These are phyloP conservation scores for Boleophthalmus pectinirostris DNA, from an alignment of 2,113 vertebrate species.

Conservation along the genomic window DNA sequence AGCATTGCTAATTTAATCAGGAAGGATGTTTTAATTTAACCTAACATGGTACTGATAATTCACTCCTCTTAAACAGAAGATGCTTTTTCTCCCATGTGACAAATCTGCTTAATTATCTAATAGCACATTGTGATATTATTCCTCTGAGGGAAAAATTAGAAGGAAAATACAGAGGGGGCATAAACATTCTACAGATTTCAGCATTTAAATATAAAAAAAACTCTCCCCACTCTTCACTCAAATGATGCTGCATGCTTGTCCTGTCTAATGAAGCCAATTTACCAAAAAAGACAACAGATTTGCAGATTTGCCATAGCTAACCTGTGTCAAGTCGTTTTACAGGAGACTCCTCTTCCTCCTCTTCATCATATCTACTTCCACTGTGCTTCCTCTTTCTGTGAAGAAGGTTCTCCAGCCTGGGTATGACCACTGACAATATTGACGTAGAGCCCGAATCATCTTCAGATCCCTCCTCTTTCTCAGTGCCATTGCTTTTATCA, in stretches of 20 bases:
- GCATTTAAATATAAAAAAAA: too few species aligned
- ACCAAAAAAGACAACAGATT: not conserved
- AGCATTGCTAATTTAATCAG: conserved; percentile 13
- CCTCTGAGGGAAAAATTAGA: not conserved
- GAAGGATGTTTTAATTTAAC: not conserved
- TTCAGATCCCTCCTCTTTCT: conserved; percentile 75
- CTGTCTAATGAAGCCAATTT: not conserved
- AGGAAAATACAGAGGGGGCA: not conserved
- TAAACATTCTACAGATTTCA: too few species aligned
- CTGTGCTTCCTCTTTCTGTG: conserved; percentile 95
- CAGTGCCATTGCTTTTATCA: not conserved
- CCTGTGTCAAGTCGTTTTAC: conserved; percentile 90
- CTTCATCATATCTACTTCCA: conserved; percentile 75
- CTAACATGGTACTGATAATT: conserved; percentile 8
- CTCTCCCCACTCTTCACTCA: not conserved
- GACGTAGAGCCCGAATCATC: conserved; percentile 91
- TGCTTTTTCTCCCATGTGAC: not conserved
- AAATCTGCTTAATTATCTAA: not conserved
- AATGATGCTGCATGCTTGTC: not conserved
- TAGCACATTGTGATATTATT: not conserved
- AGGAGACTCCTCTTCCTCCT: conserved; percentile 82
- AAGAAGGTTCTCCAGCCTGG: conserved; percentile 94
- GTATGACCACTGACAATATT: conserved; percentile 98
- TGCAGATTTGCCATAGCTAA: conserved; percentile 58
- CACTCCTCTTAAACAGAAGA: not conserved